A percentile compares a stretch with the other conserved stretches of the same genome.
Evolutionary conservation across 2,797 vertebrate genomes (phyloP).

Genomic region (Notamacropus eugenii): DNA sequence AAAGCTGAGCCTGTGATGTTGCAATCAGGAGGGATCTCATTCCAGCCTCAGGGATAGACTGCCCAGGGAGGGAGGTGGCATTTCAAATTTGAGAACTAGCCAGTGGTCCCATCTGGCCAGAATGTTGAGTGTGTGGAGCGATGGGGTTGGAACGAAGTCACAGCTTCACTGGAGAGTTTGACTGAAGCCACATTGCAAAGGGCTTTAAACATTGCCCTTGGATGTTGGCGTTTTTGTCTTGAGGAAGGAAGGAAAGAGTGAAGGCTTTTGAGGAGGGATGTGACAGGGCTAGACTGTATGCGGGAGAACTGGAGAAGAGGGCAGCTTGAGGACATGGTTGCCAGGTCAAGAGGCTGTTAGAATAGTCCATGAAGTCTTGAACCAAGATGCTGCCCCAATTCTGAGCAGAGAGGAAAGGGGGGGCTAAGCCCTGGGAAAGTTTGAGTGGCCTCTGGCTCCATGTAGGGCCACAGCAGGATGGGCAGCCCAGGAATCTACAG

Average conservation of each 20-base stretch:
- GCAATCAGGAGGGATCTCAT: neutral
- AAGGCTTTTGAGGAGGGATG: neutral
- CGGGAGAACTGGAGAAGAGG: neutral
- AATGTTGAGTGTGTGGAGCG: neutral
- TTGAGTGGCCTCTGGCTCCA: neutral
- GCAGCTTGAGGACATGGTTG: neutral
- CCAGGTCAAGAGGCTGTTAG: neutral
- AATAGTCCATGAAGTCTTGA: neutral
- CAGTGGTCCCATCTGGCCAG: neutral
- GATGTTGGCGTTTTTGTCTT: no score
- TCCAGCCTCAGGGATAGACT: neutral
- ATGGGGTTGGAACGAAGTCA: neutral
- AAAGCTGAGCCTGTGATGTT: neutral
- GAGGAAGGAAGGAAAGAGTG: neutral
- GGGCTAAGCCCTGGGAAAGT: neutral
- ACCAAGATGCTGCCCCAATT: neutral
- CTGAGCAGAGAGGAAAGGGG: neutral
- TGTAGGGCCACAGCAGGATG: neutral
- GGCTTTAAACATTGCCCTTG: neutral
- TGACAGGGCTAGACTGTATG: neutral
- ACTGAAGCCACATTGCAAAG: neutral
- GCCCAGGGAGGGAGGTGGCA: neutral
- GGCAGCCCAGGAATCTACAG: neutral
- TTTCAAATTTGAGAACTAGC: neutral
- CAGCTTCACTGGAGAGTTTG: neutral